phyloP scores from a whole-genome alignment of 2,113 vertebrate species.

The Natator depressus region DNA sequence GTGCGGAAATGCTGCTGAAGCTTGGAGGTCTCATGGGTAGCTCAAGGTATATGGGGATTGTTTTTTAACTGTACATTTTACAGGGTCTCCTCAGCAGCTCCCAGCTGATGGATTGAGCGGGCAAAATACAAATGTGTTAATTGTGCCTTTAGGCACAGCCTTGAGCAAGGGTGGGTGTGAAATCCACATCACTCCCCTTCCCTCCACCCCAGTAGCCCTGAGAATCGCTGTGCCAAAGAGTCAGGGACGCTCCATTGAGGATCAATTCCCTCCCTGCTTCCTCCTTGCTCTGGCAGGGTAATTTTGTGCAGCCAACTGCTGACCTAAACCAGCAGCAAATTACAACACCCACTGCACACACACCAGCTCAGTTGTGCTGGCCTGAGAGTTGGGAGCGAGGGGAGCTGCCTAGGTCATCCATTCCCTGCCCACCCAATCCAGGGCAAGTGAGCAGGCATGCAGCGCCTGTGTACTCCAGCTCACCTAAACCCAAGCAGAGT shows the following conservation, averaged over 20 bases:
- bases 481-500: background rate
- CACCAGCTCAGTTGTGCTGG: background rate
- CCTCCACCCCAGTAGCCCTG: background rate
- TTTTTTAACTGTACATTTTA: background rate
- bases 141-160: background rate
- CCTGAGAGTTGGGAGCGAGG: background rate
- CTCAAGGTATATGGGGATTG: rapidly evolving
- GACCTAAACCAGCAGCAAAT: background rate
- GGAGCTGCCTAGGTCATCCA: background rate
- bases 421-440: background rate
- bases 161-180: background rate
- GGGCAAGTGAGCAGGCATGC: background rate
- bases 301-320: background rate
- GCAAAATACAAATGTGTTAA: background rate
- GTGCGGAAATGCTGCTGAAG: background rate
- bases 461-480: background rate
- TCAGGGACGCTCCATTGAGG: background rate
- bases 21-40: background rate
- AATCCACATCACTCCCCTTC: background rate
- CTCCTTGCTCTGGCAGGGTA: background rate
- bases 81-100: background rate
- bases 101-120: background rate
- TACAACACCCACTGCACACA: background rate
- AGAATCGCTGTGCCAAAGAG: background rate
- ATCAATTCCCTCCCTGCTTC: no score